phyloP scores from a whole-genome alignment of 1,140 invertebrate genomes.

The Drepana arcuata region DNA sequence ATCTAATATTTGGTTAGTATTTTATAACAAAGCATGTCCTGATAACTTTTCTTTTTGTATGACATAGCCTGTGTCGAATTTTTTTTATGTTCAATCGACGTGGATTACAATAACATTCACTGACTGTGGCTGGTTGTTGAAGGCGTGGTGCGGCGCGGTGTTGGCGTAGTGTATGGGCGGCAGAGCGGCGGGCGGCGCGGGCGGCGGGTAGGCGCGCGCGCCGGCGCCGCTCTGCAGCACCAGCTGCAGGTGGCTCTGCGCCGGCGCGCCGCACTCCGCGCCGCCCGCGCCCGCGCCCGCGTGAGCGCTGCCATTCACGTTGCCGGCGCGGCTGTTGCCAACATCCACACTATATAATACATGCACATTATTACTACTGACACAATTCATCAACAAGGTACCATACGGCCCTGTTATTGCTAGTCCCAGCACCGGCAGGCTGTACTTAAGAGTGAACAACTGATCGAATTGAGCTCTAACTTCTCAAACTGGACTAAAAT shows the following conservation, averaged over 20 bases:
- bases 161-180: constrained; percentile 38
- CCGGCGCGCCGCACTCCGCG: constrained; percentile 7
- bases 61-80: no score
- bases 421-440: neutral
- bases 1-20: neutral
- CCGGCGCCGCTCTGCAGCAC: constrained; percentile 51
- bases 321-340: constrained; percentile 27
- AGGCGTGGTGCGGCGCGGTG: constrained; percentile 32
- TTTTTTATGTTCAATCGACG: no score
- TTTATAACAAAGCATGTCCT: neutral
- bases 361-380: no score
- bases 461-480: neutral
- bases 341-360: no score
- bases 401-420: neutral
- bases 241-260: constrained; percentile 57
- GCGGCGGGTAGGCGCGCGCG: constrained; percentile 34
- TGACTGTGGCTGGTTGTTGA: constrained; percentile 21
- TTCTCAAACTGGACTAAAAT: neutral
- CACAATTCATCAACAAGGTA: no score
- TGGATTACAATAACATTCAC: neutral
- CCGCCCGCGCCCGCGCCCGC: constrained; percentile 11
- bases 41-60: no score
- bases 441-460: neutral
- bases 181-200: constrained; percentile 20
- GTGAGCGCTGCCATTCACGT: constrained; percentile 37